Evolutionary conservation across 2,797 vertebrate genomes (phyloP).

Genomic region (Champsocephalus gunnari): DNA sequence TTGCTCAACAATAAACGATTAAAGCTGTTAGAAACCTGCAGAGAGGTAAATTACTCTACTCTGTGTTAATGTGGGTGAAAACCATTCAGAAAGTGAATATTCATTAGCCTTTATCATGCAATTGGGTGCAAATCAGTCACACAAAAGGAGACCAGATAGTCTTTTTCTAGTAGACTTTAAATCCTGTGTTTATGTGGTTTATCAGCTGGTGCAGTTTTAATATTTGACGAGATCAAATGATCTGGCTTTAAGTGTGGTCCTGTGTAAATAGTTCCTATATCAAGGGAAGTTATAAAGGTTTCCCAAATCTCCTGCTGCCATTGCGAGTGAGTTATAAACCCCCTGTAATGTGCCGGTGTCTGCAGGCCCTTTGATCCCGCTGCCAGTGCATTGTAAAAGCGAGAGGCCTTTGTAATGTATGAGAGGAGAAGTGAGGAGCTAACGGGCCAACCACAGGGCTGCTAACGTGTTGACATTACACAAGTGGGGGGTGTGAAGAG

Average conservation of each 20-base stretch:
- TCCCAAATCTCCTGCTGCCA: constrained; percentile 16
- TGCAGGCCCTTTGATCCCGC: constrained; percentile 45
- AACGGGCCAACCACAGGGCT: constrained; percentile 31
- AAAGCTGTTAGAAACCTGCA: not conserved
- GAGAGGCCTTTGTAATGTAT: constrained; percentile 63
- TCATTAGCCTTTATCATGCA: not conserved
- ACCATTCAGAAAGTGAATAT: not conserved
- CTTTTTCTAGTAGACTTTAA: not conserved
- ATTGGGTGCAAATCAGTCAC: not conserved
- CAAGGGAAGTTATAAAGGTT: not conserved
- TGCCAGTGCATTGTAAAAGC: constrained; percentile 38
- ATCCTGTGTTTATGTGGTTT: not conserved
- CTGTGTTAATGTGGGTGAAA: not conserved
- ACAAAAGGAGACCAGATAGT: not conserved
- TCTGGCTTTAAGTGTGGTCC: not conserved
- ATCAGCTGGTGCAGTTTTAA: not conserved
- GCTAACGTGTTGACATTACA: constrained; percentile 39
- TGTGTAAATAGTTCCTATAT: not conserved
- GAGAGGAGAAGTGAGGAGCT: constrained; percentile 46
- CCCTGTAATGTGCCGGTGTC: constrained; percentile 8
- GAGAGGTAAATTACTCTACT: not conserved
- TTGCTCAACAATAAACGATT: not conserved
- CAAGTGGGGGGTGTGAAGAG: not conserved
- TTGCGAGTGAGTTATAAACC: constrained; percentile 21
- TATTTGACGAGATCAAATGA: not conserved